Evolutionary conservation across 2,797 vertebrate species (phyloP).

Genomic region (Hylomyscus alleni): DNA sequence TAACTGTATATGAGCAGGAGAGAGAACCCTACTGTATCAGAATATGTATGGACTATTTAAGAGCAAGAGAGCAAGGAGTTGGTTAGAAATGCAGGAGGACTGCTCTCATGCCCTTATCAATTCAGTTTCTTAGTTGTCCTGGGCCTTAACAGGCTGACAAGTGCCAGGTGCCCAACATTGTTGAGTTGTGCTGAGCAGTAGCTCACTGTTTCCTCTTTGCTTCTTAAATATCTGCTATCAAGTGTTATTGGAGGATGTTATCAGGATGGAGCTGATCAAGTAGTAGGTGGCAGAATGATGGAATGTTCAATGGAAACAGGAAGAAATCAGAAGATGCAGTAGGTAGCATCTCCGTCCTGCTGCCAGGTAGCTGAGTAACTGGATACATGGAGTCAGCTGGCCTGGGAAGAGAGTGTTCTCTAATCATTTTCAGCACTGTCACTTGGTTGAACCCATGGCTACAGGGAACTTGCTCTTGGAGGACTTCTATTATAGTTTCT

Average conservation of each 20-base stretch:
- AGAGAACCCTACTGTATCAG: background rate
- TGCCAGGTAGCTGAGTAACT: constrained; percentile 26
- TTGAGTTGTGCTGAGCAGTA: constrained; percentile 48
- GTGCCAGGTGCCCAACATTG: constrained; percentile 23
- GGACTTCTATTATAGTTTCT: constrained; percentile 39
- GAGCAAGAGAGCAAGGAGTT: background rate
- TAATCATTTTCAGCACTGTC: constrained; percentile 17
- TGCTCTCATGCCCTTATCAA: background rate
- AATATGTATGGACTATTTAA: background rate
- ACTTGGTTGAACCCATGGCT: constrained; percentile 44
- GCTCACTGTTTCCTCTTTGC: constrained; percentile 47
- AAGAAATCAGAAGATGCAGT: background rate
- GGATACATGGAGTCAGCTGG: background rate
- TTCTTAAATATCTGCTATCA: constrained; percentile 27
- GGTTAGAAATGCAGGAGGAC: background rate
- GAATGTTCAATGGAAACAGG: background rate
- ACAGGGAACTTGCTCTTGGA: constrained; percentile 39
- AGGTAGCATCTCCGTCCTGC: background rate
- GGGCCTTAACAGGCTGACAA: constrained; percentile 23
- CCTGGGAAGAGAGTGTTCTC: constrained; percentile 39
- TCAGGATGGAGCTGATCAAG: constrained; percentile 48
- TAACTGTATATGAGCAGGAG: constrained; percentile 21
- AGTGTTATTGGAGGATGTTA: constrained; percentile 47
- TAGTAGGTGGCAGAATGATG: constrained; percentile 50
- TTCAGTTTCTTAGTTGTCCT: constrained; percentile 40